Percentiles rank a stretch among this genome's conserved stretches.
Evolutionary conservation across 2,888 invertebrate genomes (phyloP).

Genomic region (Nomada goodeniana): DNA sequence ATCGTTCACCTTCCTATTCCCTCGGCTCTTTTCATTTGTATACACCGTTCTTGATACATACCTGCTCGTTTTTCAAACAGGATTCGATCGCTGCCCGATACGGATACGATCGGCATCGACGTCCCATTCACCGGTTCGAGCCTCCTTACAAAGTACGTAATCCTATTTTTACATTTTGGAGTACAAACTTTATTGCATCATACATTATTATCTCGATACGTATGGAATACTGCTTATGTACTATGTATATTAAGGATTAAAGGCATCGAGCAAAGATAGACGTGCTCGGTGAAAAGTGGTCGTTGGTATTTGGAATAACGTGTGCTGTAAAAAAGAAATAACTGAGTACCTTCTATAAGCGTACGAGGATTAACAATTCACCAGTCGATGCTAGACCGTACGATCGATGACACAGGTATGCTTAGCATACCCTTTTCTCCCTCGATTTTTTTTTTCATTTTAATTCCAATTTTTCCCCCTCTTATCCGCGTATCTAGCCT

Average conservation of each 20-base stretch:
- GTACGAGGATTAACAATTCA: neutral
- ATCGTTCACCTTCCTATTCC: constrained; percentile 10
- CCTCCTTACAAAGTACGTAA: neutral
- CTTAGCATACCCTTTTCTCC: constrained; percentile 7
- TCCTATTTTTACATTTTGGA: neutral
- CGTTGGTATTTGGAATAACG: neutral
- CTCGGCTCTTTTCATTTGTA: constrained; percentile 23
- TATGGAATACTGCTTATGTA: constrained; percentile 25
- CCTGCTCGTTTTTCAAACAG: constrained; percentile 17
- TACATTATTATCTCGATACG: neutral
- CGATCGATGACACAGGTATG: neutral
- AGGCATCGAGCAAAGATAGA: neutral
- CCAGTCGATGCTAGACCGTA: constrained; percentile 9
- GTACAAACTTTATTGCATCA: constrained; percentile 41
- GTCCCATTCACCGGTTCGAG: neutral
- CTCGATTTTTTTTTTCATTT: neutral
- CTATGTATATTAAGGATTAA: constrained; percentile 8
- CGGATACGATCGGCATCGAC: neutral
- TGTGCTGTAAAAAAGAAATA: neutral
- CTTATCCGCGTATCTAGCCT: constrained; percentile 30
- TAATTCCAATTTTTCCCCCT: neutral
- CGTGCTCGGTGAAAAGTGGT: neutral
- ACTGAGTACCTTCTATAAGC: neutral
- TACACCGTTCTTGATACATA: neutral
- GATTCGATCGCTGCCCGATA: constrained; percentile 16